phyloP scores from a whole-genome alignment of 23 tunicate genomes.

The Trididemnum nubilum region DNA sequence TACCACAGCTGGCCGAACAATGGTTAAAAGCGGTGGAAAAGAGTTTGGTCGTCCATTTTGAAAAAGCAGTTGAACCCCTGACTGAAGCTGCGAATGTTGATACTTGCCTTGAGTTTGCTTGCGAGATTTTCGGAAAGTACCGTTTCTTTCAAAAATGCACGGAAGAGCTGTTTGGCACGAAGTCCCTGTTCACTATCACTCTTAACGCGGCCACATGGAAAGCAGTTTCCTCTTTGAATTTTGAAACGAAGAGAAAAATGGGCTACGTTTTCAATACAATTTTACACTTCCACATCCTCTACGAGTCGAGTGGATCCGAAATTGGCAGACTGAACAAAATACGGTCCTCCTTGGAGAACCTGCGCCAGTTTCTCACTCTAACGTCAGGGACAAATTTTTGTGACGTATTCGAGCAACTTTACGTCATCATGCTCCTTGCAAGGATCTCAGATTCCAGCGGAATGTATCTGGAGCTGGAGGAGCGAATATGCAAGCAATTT shows the following conservation, averaged over 20 bases:
- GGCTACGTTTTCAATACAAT: slow-evolving; percentile 13
- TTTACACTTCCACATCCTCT: background rate
- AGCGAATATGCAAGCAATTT: slow-evolving; percentile 20
- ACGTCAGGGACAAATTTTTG: slow-evolving; percentile 56
- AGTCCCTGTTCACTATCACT: slow-evolving; percentile 11
- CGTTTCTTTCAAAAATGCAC: slow-evolving; percentile 26
- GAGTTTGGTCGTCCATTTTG: background rate
- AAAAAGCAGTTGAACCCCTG: background rate
- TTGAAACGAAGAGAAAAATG: slow-evolving; percentile 3
- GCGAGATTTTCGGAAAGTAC: background rate
- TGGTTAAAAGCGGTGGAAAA: slow-evolving; percentile 31
- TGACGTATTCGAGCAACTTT: slow-evolving; percentile 60
- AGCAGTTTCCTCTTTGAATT: background rate
- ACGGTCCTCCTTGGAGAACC: background rate
- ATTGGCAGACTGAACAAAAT: background rate
- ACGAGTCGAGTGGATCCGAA: background rate
- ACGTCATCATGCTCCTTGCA: slow-evolving; percentile 2
- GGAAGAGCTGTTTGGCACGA: slow-evolving; percentile 26
- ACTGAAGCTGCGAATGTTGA: background rate
- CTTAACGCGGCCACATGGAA: slow-evolving; percentile 39
- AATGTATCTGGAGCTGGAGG: slow-evolving; percentile 37
- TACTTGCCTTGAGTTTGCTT: background rate
- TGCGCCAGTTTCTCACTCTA: slow-evolving; percentile 32
- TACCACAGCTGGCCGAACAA: slow-evolving; percentile 26
- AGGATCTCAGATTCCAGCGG: slow-evolving; percentile 12